Percentiles rank a stretch among this genome's conserved stretches.
phyloP scores from a whole-genome alignment of 53 echinoderm and acorn worm species.

The Apostichopus leukothele region DNA sequence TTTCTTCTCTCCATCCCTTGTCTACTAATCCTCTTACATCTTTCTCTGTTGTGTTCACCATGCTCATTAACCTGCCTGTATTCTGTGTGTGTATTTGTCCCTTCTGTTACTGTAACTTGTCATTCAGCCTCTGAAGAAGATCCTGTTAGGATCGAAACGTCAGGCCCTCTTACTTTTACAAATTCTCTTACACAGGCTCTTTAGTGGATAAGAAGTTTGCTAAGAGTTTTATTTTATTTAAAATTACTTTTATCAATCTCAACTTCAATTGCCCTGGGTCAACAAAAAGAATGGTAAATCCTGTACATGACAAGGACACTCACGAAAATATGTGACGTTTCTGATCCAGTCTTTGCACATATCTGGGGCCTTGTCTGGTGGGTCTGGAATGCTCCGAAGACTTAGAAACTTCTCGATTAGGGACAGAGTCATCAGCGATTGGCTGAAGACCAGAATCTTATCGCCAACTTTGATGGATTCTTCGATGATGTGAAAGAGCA shows the following conservation, averaged over 20 bases:
- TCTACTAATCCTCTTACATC: too few species aligned
- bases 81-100: too few species aligned
- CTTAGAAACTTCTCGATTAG: conserved; percentile 94
- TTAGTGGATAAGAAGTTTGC: too few species aligned
- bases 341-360: conserved; percentile 81
- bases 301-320: conserved; percentile 40
- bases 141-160: too few species aligned
- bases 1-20: too few species aligned
- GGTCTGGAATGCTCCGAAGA: conserved; percentile 66
- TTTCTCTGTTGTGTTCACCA: too few species aligned
- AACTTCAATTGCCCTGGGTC: too few species aligned
- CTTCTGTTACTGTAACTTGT: too few species aligned
- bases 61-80: too few species aligned
- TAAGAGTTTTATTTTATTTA: not conserved
- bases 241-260: not conserved
- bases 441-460: conserved; percentile 92
- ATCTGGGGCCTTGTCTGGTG: conserved; percentile 72
- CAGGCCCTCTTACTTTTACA: too few species aligned
- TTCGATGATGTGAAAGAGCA: conserved; percentile 89
- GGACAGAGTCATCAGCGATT: conserved; percentile 86
- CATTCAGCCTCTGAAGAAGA: too few species aligned
- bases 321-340: conserved; percentile 90
- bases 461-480: conserved; percentile 79
- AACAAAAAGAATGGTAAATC: not conserved
- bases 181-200: too few species aligned